A percentile compares a stretch with the other conserved stretches of the same genome.
These are phyloP conservation scores for Tetragonula carbonaria DNA, from an alignment of 2,888 invertebrate genomes.

Conservation along the genomic window DNA sequence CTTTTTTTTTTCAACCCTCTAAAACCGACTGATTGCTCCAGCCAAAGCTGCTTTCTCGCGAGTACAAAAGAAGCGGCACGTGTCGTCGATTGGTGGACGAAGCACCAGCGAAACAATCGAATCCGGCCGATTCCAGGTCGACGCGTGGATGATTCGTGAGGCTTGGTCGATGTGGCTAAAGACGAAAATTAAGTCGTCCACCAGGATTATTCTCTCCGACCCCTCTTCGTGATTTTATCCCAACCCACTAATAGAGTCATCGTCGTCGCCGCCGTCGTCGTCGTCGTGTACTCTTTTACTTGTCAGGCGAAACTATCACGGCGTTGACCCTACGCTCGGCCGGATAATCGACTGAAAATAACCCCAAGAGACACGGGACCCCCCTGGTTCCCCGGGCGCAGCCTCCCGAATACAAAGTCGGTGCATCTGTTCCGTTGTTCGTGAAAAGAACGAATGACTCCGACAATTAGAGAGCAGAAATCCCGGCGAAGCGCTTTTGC, in stretches of 20 bases:
- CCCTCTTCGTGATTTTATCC: background rate
- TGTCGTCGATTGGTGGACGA: conserved; percentile 28
- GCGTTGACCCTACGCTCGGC: conserved; percentile 73
- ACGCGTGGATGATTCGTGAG: conserved; percentile 6
- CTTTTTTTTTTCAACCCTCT: background rate
- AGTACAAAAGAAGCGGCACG: conserved; percentile 42
- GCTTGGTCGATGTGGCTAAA: conserved; percentile 22
- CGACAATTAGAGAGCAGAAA: conserved; percentile 74
- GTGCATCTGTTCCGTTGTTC: conserved; percentile 78
- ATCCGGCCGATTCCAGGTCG: conserved; percentile 14
- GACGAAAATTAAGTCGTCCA: conserved; percentile 50
- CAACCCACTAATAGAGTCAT: conserved; percentile 51
- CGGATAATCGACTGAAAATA: conserved; percentile 84
- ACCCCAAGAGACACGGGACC: conserved; percentile 79
- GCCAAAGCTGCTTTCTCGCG: conserved; percentile 8
- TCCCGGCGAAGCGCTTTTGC: conserved; percentile 58
- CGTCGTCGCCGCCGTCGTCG: conserved; percentile 60
- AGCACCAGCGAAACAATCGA: conserved; percentile 48
- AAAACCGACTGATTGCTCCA: background rate
- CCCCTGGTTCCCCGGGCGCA: conserved; percentile 50
- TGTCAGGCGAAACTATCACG: conserved; percentile 61
- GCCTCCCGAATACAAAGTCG: conserved; percentile 68
- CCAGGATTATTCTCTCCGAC: background rate
- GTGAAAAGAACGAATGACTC: conserved; percentile 77
- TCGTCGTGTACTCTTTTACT: conserved; percentile 64